Base-by-base conservation (phyloP, 2,888 invertebrate genomes). In the Tachina grossa region DNA sequence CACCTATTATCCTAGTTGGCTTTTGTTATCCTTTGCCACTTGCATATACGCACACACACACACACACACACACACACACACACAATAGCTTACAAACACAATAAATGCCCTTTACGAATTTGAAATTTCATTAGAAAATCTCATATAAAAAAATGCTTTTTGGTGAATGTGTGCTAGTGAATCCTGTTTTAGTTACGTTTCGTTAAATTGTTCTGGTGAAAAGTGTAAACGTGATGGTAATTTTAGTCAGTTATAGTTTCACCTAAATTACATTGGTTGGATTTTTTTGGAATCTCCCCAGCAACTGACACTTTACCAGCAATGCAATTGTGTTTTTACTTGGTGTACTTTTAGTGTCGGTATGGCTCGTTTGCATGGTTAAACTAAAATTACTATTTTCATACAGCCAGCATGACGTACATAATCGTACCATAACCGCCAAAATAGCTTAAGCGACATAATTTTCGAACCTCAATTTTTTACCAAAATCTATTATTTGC, bases 81-180 rank as follows among this genome's bases (percentile, higher is more conserved):
- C 39, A 49, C 19, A 6, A 13, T 14, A 45, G 11, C 22, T 14
- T 47, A 47, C 39, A n/a, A 11, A n/a, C 47, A 49, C 19, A 14
- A 14, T 49, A 19, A 2, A 1, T 16, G 16, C 9, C 47, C 76
- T 85, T 83, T 83, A 22, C 66, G 83, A 85, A 85, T 85, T 85
- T 85, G 31, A 80, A 85, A 83, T 85, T 85, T 83, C 75, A 81
- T 81, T 83, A 83, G 59, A 68, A 76, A 71, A 53, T 63, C 43
- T 59, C 9, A 3, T 65, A 53, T 43, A 47, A 61, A 59, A 75
- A 43, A 68, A 53, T 41, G 31, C 45, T 41, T 76, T 79, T 75
- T 55, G 45, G 13, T 71, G 45, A 14, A 71, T 71, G 71, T 71
- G 16, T 53, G 6, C 31, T 6, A 61, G 68, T 69, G 31, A 57